A percentile compares a stretch with the other conserved stretches of the same genome.
phyloP scores from a whole-genome alignment of 1,140 invertebrate genomes.

The Achroia grisella region DNA sequence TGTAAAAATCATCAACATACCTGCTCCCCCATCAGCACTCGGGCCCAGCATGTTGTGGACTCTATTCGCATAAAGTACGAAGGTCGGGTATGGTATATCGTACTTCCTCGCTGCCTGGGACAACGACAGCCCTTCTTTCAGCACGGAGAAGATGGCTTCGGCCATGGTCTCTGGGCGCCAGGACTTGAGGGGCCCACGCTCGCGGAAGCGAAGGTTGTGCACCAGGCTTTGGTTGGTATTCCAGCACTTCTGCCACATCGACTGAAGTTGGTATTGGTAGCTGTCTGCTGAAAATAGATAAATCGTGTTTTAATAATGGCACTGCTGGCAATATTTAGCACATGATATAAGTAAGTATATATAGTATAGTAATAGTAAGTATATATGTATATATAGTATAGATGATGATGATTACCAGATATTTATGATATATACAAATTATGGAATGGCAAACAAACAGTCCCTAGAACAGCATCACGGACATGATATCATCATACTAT shows the following conservation, averaged over 20 bases:
- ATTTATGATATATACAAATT: too few relatives aligned
- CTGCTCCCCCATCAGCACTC: conserved; percentile 88
- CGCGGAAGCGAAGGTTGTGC: conserved; percentile 91
- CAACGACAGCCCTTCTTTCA: conserved; percentile 90
- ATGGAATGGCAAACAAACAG: too few relatives aligned
- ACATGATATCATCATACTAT: too few relatives aligned
- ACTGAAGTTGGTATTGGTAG: conserved; percentile 94
- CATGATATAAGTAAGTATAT: too few relatives aligned
- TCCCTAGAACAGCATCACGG: too few relatives aligned
- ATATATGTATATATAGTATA: too few relatives aligned
- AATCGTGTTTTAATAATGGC: conserved; percentile 15
- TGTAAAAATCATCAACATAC: conserved; percentile 69
- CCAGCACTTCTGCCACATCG: conserved; percentile 96
- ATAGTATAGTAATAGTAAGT: too few relatives aligned
- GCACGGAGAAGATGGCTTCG: conserved; percentile 92
- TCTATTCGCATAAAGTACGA: conserved; percentile 93
- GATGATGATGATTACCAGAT: too few relatives aligned
- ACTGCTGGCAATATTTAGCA: too few relatives aligned
- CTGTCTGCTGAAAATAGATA: conserved; percentile 83
- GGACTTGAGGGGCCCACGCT: conserved; percentile 91
- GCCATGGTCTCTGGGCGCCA: conserved; percentile 96
- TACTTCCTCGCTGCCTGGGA: conserved; percentile 93
- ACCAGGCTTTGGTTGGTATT: conserved; percentile 91
- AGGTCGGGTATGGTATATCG: conserved; percentile 95
- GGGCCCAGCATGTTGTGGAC: conserved; percentile 95